A percentile compares a stretch with the other conserved stretches of the same genome.
These are phyloP conservation scores for Phaenicophaeus curvirostris DNA, from an alignment of 2,797 vertebrate species.

Conservation along the genomic window DNA sequence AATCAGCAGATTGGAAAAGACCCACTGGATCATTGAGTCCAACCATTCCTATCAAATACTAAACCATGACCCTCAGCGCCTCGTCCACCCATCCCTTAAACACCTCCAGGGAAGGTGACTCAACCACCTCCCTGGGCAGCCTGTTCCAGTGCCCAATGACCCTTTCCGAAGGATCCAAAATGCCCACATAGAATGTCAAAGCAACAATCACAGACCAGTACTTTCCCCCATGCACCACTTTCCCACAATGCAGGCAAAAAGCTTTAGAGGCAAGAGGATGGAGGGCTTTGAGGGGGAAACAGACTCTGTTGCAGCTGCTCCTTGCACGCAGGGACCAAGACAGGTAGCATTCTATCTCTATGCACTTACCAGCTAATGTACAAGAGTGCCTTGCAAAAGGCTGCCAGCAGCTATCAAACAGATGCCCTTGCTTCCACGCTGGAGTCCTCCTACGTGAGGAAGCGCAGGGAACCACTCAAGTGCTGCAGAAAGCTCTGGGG, in stretches of 20 bases:
- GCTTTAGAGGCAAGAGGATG: background rate
- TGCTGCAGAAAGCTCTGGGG: background rate
- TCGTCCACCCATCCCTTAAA: too few species aligned
- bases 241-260: background rate
- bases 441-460: fast-evolving
- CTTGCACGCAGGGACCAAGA: background rate
- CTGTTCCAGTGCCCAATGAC: too few species aligned
- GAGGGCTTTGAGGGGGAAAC: background rate
- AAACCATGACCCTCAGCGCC: too few species aligned
- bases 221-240: background rate
- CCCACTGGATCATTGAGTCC: too few species aligned
- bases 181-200: background rate
- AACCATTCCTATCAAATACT: too few species aligned
- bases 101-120: too few species aligned
- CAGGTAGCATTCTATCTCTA: background rate
- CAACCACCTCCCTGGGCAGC: too few species aligned
- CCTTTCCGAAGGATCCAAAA: background rate
- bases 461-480: background rate
- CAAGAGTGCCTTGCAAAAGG: background rate
- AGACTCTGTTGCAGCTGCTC: background rate
- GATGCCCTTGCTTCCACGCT: background rate
- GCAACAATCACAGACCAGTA: background rate
- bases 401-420: background rate
- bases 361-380: too few species aligned
- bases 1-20: too few species aligned